Conservation (phyloP, 1,140 invertebrate genomes). For the Trypoxylus dichotomus region DNA sequence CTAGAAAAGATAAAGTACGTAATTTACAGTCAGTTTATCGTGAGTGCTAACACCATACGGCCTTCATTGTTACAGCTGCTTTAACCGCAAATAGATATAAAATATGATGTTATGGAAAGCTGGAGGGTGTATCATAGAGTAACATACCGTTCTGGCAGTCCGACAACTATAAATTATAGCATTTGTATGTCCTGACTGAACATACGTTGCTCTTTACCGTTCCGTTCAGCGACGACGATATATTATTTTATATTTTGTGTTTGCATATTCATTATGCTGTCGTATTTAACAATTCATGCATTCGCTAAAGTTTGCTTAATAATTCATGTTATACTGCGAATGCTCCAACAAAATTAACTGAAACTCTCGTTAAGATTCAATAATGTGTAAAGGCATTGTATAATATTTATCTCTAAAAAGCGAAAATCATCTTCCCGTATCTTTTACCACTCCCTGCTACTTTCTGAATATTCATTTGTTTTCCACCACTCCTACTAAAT, state of each 20-base stretch:
- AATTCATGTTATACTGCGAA: neutral
- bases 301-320: neutral
- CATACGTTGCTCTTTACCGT: neutral
- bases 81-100: constrained; percentile 22
- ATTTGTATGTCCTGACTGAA: constrained; percentile 9
- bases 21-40: constrained; percentile 24
- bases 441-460: no score
- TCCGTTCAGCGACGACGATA: neutral
- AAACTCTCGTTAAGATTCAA: no score
- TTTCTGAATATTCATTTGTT: no score
- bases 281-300: neutral
- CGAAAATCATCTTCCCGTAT: no score
- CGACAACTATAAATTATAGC: constrained; percentile 11
- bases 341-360: no score
- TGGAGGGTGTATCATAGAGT: constrained; percentile 11
- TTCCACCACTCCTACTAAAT: no score
- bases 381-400: no score
- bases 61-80: constrained; percentile 6
- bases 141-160: constrained; percentile 10
- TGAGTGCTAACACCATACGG: constrained; percentile 22
- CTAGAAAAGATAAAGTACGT: constrained; percentile 17
- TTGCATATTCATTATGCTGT: neutral
- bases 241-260: constrained; percentile 4
- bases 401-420: no score
- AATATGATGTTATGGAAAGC: constrained; percentile 24